Conservation (phyloP, 2,888 invertebrate species). For the Malthinus seriepunctatus region DNA sequence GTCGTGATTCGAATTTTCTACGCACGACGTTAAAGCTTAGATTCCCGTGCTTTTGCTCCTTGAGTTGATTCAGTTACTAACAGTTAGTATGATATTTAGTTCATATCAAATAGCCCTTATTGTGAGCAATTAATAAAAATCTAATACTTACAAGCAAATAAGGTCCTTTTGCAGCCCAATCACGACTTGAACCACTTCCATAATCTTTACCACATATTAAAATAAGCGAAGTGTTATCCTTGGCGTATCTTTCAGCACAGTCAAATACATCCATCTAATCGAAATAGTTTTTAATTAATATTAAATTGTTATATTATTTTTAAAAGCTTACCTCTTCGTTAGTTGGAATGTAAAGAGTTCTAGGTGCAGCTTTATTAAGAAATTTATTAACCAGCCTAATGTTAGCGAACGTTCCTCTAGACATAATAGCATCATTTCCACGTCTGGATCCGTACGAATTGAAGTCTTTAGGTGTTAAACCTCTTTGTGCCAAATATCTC, state of each 20-base stretch:
- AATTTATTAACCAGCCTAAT: constrained; percentile 94
- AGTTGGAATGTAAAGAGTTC: constrained; percentile 84
- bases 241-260: constrained; percentile 85
- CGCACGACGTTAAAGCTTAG: too few species aligned
- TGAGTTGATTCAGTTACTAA: too few species aligned
- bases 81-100: too few species aligned
- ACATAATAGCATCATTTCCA: constrained; percentile 98
- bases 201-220: constrained; percentile 96
- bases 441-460: constrained; percentile 98
- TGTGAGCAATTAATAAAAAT: too few species aligned
- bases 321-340: constrained; percentile 68
- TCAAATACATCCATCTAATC: constrained; percentile 88
- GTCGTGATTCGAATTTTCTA: too few species aligned
- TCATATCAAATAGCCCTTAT: too few species aligned
- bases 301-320: constrained; percentile 12
- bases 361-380: constrained; percentile 76
- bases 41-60: too few species aligned
- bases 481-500: constrained; percentile 71
- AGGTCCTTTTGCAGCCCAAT: constrained; percentile 99
- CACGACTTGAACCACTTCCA: constrained; percentile 95
- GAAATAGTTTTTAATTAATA: constrained; percentile 19
- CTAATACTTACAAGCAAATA: constrained; percentile 73
- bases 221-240: constrained; percentile 76
- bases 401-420: constrained; percentile 97
- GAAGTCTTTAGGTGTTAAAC: constrained; percentile 89